Conservation (phyloP, 1,140 invertebrate species). For the Mercenaria mercenaria region DNA sequence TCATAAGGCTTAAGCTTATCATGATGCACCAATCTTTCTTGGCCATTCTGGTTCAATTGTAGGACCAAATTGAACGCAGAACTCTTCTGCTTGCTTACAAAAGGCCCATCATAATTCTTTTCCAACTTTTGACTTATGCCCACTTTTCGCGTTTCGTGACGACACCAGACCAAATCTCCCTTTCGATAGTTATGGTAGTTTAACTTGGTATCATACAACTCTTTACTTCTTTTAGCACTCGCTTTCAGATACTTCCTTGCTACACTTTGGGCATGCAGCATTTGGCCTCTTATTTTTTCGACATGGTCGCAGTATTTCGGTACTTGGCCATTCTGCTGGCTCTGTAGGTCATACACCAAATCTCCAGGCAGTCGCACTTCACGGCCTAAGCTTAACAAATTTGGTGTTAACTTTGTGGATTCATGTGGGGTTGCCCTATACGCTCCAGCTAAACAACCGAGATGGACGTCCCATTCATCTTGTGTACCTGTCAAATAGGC, state of each 20-base stretch:
- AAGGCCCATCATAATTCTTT: conserved; percentile 24
- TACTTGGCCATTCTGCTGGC: neutral
- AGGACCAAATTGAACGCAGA: neutral
- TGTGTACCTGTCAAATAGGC: conserved; percentile 66
- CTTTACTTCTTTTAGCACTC: neutral
- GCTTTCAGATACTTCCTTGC: neutral
- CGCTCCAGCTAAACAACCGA: conserved; percentile 14
- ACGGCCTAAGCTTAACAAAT: conserved; percentile 64
- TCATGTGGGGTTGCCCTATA: conserved; percentile 43
- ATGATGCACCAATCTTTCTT: neutral
- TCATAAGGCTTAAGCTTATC: conserved; percentile 24
- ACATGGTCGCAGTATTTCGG: neutral
- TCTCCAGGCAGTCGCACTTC: conserved; percentile 61
- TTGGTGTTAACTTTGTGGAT: conserved; percentile 47
- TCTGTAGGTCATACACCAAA: neutral
- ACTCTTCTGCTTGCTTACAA: neutral
- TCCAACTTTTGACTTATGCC: neutral
- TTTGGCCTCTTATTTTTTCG: neutral
- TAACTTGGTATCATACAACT: neutral
- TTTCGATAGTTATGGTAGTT: neutral
- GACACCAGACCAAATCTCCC: conserved; percentile 31
- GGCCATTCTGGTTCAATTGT: neutral
- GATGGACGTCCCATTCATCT: conserved; percentile 60
- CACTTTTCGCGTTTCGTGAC: neutral
- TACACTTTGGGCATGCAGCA: conserved; percentile 5